Base-by-base conservation (phyloP, 2,888 invertebrate species). In the Aphidoletes aphidimyza region DNA sequence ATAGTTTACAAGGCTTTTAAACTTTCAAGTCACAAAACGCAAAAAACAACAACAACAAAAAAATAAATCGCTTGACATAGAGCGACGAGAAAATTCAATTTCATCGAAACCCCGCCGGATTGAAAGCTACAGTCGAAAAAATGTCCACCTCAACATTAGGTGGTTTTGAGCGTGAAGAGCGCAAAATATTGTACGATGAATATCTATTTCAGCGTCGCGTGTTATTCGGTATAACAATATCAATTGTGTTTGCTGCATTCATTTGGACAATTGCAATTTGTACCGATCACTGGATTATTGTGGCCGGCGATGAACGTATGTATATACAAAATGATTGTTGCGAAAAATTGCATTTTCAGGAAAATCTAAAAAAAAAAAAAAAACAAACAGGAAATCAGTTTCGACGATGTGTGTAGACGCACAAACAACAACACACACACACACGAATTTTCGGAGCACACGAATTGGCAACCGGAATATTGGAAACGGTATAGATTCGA, bases 231-330 rank as follows among this genome's bases (percentile, higher is more conserved):
- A 94, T 94, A 87, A 95, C 95, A 0, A 89, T 92, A 17, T 89
- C 94, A 17, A 92, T 94, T 81, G 93, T 94, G 0, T 87, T 95
- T 0, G 93, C 93, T 36, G 91, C 93, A 3, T 91, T 94, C 84
- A 88, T 94, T 59, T 95, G 95, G 95, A 93, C 94, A 81, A 90
- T 93, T 19, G 94, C 95, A 34, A 93, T 95, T 83, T 92, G 94
- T 86, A 95, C 95, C 2, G 92, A 94, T 88, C 93, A 93, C 87
- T 95, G 95, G 95, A 93, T 93, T 87, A 91, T 92, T 78, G 92
- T 94, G 86, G 88, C 89, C 0, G 89, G 89, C 84, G 87, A 88
- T 37, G 85, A 86, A 86, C 90, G 90, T 90, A 86, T 45, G 83
- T 83, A 83, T 83, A 19, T 22, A 22, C 22, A 42, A 22, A 22